These are phyloP conservation scores for Sebastiscus tertius DNA, from an alignment of 2,797 vertebrate genomes.

Conservation along the genomic window DNA sequence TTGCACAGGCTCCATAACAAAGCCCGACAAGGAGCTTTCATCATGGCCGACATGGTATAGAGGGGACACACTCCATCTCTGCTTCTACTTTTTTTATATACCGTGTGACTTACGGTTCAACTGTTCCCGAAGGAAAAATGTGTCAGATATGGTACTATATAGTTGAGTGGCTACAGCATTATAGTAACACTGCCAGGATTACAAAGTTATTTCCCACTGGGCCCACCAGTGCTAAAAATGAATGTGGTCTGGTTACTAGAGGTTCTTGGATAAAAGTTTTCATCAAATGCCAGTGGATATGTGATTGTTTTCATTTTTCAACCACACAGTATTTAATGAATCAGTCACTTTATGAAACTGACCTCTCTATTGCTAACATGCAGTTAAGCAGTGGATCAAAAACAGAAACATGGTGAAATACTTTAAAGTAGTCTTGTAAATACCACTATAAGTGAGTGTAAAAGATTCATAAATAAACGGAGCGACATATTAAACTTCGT, in stretches of 20 bases:
- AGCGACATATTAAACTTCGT: too few species aligned
- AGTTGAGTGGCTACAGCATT: constrained; percentile 31
- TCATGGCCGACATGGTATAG: constrained; percentile 47
- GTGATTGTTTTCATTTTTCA: constrained; percentile 17
- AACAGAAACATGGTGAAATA: not conserved
- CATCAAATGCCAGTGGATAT: constrained; percentile 19
- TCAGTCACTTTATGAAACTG: not conserved
- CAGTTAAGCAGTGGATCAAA: not conserved
- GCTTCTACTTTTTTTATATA: constrained; percentile 52
- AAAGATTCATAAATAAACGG: not conserved
- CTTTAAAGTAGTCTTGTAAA: not conserved
- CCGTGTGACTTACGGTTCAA: constrained; percentile 55
- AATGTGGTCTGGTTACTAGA: constrained; percentile 10
- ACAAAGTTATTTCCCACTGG: constrained; percentile 64
- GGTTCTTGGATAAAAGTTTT: constrained; percentile 19
- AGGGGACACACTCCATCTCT: constrained; percentile 38
- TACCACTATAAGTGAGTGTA: not conserved
- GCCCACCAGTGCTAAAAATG: constrained; percentile 21
- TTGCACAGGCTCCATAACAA: constrained; percentile 62
- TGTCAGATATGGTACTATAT: constrained; percentile 40
- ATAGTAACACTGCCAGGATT: constrained; percentile 29
- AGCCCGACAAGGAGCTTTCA: constrained; percentile 58
- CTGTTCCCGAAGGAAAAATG: constrained; percentile 50
- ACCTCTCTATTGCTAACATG: not conserved
- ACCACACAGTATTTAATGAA: not conserved